These are phyloP conservation scores for Mesocricetus auratus DNA, from an alignment of 2,113 vertebrate species.

Conservation along the genomic window DNA sequence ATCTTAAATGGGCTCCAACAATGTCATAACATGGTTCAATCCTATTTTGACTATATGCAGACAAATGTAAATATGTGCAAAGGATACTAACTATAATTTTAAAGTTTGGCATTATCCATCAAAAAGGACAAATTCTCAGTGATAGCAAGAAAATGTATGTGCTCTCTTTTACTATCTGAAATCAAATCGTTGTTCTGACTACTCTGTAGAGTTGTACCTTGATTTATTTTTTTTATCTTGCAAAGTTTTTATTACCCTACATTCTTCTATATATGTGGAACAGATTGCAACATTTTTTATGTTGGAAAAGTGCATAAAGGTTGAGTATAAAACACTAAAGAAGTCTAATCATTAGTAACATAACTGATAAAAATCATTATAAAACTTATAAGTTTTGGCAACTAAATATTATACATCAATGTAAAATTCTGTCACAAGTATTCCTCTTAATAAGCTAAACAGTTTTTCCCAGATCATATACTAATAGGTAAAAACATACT, in stretches of 20 bases:
- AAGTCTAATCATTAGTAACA: not conserved
- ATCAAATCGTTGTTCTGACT: constrained; percentile 5
- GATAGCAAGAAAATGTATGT: not conserved
- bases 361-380: constrained; percentile 17
- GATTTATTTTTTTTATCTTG: constrained; percentile 28
- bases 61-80: not conserved
- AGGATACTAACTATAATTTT: not conserved
- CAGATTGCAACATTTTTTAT: constrained; percentile 9
- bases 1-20: constrained; percentile 37
- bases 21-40: not conserved
- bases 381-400: not conserved
- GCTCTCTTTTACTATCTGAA: not conserved
- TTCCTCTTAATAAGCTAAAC: not conserved
- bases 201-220: not conserved
- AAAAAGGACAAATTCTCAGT: constrained; percentile 26
- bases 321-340: not conserved
- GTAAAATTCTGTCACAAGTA: not conserved
- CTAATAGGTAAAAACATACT: not conserved
- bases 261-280: constrained; percentile 28
- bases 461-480: not conserved
- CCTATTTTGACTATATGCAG: not conserved
- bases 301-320: not conserved
- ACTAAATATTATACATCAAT: not conserved
- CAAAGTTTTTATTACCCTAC: constrained; percentile 5
- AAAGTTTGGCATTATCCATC: not conserved